Conservation (phyloP, 2,113 vertebrate species). For the Toxostoma redivivum region DNA sequence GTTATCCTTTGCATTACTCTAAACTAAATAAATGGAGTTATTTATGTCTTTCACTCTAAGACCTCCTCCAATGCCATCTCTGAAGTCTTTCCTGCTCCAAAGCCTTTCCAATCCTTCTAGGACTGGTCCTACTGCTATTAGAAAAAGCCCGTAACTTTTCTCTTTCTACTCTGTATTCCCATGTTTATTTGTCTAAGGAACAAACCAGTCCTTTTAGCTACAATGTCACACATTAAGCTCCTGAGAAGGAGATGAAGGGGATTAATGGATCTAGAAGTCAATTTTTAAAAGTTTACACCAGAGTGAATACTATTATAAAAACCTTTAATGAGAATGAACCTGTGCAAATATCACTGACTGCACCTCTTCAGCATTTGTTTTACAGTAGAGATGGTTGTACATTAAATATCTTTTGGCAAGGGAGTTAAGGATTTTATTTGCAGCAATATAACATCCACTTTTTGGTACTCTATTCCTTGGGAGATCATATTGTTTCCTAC, state of each 20-base stretch:
- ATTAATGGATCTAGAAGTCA: constrained; percentile 30
- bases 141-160: neutral
- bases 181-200: neutral
- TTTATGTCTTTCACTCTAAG: neutral
- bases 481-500: constrained; percentile 3
- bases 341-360: constrained; percentile 36
- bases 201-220: neutral
- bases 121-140: neutral
- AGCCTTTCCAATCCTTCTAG: neutral
- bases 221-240: neutral
- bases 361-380: constrained; percentile 32
- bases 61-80: neutral
- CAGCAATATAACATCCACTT: neutral
- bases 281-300: constrained; percentile 46
- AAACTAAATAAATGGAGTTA: neutral
- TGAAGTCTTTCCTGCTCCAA: neutral
- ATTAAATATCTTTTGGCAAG: constrained; percentile 29
- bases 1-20: neutral
- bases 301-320: constrained; percentile 26
- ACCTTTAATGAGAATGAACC: constrained; percentile 43
- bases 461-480: neutral
- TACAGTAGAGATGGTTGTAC: constrained; percentile 10
- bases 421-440: constrained; percentile 1
- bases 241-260: neutral
- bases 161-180: neutral